These are phyloP conservation scores for Turritopsis rubra DNA, from an alignment of 30 jellyfish, hydroid and myxozoan species.

Conservation along the genomic window DNA sequence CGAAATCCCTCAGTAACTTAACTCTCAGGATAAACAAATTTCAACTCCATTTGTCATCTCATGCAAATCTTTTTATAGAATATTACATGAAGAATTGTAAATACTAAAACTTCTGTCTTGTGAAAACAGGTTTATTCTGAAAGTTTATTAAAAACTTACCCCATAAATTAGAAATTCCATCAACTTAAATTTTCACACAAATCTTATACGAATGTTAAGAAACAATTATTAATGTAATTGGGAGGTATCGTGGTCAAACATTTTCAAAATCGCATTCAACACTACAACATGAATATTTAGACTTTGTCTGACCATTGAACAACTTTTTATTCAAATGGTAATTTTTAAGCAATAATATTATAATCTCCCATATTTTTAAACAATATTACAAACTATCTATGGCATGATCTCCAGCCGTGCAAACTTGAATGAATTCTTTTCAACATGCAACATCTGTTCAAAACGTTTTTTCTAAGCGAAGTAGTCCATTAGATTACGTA, in stretches of 20 bases:
- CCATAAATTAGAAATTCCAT: no score
- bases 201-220: neutral
- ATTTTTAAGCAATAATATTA: neutral
- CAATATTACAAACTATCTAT: neutral
- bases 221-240: no score
- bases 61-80: no score
- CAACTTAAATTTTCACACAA: no score
- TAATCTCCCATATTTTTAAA: neutral
- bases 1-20: neutral
- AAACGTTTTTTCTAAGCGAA: neutral
- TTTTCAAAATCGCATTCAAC: neutral
- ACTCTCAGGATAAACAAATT: neutral
- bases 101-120: no score
- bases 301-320: neutral
- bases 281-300: neutral
- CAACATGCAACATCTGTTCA: neutral
- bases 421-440: no score
- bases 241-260: neutral
- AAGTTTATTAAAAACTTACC: neutral
- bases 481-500: neutral
- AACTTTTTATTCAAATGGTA: neutral
- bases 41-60: neutral
- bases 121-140: no score
- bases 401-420: neutral
- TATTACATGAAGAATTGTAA: no score